These are phyloP conservation scores for Limnodromus scolopaceus DNA, from an alignment of 2,797 vertebrate species.

Conservation along the genomic window DNA sequence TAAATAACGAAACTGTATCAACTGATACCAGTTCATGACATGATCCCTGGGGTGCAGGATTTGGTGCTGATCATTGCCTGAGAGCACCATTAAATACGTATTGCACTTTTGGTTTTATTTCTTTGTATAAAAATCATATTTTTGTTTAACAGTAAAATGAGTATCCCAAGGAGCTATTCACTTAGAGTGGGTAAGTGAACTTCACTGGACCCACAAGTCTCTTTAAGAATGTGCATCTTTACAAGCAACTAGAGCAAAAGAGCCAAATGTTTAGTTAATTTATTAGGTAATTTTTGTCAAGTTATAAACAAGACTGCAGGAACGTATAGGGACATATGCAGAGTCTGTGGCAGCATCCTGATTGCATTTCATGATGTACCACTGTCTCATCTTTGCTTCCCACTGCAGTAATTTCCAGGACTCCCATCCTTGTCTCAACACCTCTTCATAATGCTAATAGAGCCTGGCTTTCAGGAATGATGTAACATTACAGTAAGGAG, in stretches of 20 bases:
- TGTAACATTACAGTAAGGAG: neutral
- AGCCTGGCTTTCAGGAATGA: constrained; percentile 14
- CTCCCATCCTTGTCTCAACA: neutral
- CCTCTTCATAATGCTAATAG: neutral
- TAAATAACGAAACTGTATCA: neutral
- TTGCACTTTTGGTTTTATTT: neutral
- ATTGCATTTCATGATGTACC: neutral
- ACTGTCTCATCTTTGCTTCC: neutral
- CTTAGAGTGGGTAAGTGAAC: neutral
- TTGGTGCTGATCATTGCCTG: neutral
- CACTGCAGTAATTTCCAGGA: neutral
- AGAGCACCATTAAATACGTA: neutral
- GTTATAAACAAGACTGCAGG: neutral
- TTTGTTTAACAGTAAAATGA: neutral
- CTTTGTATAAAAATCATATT: neutral
- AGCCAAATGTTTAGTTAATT: neutral
- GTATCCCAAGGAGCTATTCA: neutral
- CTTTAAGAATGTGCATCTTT: neutral
- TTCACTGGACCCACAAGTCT: neutral
- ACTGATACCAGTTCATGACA: neutral
- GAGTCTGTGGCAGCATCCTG: neutral
- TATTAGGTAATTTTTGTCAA: neutral
- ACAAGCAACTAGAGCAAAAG: neutral
- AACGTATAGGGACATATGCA: neutral
- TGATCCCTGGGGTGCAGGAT: neutral